Base-by-base conservation (phyloP, 2,797 vertebrate species). In the Myripristis murdjan region DNA sequence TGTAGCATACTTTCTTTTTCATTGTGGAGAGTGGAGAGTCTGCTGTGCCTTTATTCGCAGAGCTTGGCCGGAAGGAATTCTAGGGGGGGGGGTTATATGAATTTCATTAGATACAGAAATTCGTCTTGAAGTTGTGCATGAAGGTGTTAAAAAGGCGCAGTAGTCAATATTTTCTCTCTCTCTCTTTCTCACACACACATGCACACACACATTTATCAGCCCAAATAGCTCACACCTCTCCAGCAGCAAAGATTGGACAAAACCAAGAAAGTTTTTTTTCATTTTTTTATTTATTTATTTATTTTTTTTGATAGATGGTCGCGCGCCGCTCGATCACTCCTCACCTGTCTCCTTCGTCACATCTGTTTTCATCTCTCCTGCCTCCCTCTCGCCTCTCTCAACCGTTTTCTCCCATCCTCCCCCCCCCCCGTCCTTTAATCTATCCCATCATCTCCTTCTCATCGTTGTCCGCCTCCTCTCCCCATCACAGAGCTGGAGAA, bases 221-320 rank as follows among this genome's bases (percentile, higher is more conserved):
- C 15, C 16, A 73, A 48, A 76, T 66, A 75, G 68, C 46, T 61
- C 26, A 15, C 44, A 59, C 24, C 49, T 49, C 3, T 63, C 22
- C 3, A n/a, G 18, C 5, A 31, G 31, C 57, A 57, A 47, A 51
- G n/a, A 56, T 33, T 53, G 48, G 74, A 37, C 26, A 48, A 49
- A 55, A 49, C 31, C 51, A 28, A 77, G 80, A 51, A 0, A 28
- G 6, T 16, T 58, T n/a, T n/a, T n/a, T n/a, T n/a, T n/a, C n/a
- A n/a, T n/a, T n/a, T n/a, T n/a, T n/a, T n/a, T n/a, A n/a, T n/a
- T n/a, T n/a, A n/a, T n/a, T n/a, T n/a, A n/a, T n/a, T n/a, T n/a
- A n/a, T n/a, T n/a, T n/a, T n/a, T 72, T 66, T 43, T 82, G 68
- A 82, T 68, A 4, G 39, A 74, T 84, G 23, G 41, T 22, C 23